Base-by-base conservation (phyloP, 37 sponge, comb jelly and placozoan species). In the Eunapius fragilis region DNA sequence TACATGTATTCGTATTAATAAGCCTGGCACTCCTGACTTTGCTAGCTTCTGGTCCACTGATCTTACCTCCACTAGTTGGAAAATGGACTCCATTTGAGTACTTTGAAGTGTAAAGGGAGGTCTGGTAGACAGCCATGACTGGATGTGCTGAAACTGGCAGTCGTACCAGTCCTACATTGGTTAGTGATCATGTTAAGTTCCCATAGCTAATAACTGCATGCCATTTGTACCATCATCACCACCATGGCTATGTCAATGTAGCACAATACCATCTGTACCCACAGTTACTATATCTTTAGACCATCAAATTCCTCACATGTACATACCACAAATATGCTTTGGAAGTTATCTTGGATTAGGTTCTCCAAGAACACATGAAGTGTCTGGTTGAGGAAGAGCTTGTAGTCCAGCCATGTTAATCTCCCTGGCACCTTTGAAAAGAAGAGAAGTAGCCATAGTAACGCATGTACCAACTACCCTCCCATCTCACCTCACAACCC, bases 111-210 rank as follows among this genome's bases (percentile, higher is more conserved):
- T 78, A 58, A 75, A 85, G 14, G 75, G 71, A 38, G 90, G 90
- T 24, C 90, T 74, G n/a, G 69, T 27, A 14, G 35, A 69, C 72
- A 90, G 71, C 90, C 90, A 90, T 49, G 25, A 71, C 1, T 69
- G 23, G 22, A 90, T n/a, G 30, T 76, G 68, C 50, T 74, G 77
- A 72, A 85, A 38, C 82, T 85, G 90, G 41, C 41, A 70, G 50
- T 85, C 86, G 67, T 85, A 90, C 90, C 90, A 90, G 36, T 80
- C 81, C 90, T 90, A 37, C 23, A 72, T 0, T 30, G 31, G 58
- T 31, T 67, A 32, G 45, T 41, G 32, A 0, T 45, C 9, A 14
- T 2, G 2, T 2, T n/a, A 5, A 6, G 27, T 28, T 2, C 27
- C 9, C 71, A 28, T 5, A 27, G 71, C 9, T 70, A 28, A 27